Base-by-base conservation (phyloP, 2,888 invertebrate species). In the Craniophora ligustri region DNA sequence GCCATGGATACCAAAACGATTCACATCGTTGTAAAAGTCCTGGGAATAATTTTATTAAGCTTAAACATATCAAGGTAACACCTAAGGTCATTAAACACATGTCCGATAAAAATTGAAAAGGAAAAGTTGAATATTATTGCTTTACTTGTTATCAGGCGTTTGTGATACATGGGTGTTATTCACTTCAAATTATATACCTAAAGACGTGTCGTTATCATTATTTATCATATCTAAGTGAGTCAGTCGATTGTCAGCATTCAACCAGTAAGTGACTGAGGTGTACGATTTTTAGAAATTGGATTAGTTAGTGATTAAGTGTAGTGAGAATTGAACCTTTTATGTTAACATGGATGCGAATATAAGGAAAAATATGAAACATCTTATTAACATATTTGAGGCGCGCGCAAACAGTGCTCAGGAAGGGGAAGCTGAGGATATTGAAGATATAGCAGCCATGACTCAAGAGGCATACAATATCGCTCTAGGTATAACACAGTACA, bases 351-450 rank as follows among this genome's bases (percentile, higher is more conserved):
- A 78, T 51, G 66, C 49, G 35, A 77, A 65, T 59, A 61, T 59
- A 44, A 75, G 67, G 31, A 82, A 64, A 44, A 86, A 88, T 56
- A 87, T 88, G 84, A 81, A 82, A 39, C 75, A 85, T 70, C 81
- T 92, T 23, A 92, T 92, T 69, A 78, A 89, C 62, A 85, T 91
- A 81, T 92, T 91, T 53, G 92, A 92, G 75, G 67, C 80, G n/a
- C 80, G 82, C 23, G 67, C 63, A 19, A 84, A 79, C 61, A 45
- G 58, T 15, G 50, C 53, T 8, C 82, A 78, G 34, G 82, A 76
- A 36, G 80, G 77, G 45, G 80, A 84, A 53, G 74, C 67, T 13
- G 72, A 75, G 66, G 81, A 83, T 67, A 72, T 78, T 71, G 69
- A 56, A 8, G 71, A 71, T 44, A 57, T 65, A 49, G 40, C 59